Base-by-base conservation (phyloP, 2,797 vertebrate species). In the Acanthiza pusilla region DNA sequence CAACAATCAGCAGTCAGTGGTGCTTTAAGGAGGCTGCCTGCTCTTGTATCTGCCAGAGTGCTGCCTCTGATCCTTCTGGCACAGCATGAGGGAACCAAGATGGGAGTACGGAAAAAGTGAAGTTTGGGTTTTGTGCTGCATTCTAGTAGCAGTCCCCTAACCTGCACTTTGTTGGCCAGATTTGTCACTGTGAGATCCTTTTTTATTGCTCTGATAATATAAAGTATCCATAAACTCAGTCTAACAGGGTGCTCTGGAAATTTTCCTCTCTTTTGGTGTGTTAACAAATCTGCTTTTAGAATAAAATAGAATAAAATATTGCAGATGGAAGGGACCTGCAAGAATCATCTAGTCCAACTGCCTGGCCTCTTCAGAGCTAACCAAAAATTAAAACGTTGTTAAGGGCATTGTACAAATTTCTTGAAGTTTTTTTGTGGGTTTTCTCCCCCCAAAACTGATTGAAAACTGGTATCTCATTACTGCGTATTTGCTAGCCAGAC, bases 1-100 rank as follows among this genome's bases (percentile, higher is more conserved):
- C 21, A 74, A 42, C 7, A 21, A 0, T 74, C 21, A 74, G 45
- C 7, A 19, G 0, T 74, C 21, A 4, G 9, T 23, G 25, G 16
- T 66, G 12, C 55, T 93, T 62, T 22, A 45, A 45, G 40, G 80
- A 51, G 29, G 15, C 40, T 89, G 43, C 55, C n/a, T 63, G 51
- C 16, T 65, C 47, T 70, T 66, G 11, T 2, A 15, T 67, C 32
- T 91, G 13, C 47, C 63, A 27, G 36, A 93, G 63, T 79, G n/a
- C 60, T 76, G 43, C 74, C 21, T 45, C 32, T 57, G 70, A 8
- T 67, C 65, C 51, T 84, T 83, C 26, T 53, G 89, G 62, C 48
- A 23, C 0, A 21, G 18, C 36, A 11, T 36, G 26, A 71, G 18
- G 67, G n/a, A n/a, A n/a, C n/a, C n/a, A n/a, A n/a, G n/a, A n/a